These are phyloP conservation scores for Amaurobius ferox DNA, from an alignment of 2,888 invertebrate genomes.

Conservation along the genomic window DNA sequence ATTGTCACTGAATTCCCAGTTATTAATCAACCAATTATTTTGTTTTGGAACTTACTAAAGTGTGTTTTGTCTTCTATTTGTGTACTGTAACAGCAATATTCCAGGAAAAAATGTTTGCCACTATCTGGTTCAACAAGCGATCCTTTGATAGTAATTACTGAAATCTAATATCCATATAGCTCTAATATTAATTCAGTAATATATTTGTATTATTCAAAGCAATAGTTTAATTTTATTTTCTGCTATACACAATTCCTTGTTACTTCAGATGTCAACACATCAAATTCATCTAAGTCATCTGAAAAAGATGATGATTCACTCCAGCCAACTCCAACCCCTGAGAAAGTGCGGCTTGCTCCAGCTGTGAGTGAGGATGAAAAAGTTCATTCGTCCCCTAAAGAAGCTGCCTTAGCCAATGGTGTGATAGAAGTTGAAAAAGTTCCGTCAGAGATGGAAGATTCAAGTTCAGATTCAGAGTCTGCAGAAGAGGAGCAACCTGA, in stretches of 20 bases:
- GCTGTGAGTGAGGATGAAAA: slow-evolving; percentile 28
- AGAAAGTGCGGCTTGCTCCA: slow-evolving; percentile 21
- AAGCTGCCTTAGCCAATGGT: slow-evolving; percentile 24
- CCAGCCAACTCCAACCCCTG: slow-evolving; percentile 46
- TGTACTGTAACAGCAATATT: too few species aligned
- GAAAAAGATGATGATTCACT: slow-evolving; percentile 47
- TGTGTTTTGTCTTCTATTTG: too few species aligned
- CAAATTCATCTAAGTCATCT: slow-evolving; percentile 20
- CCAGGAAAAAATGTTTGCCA: too few species aligned
- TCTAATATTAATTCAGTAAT: too few species aligned
- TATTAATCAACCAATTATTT: too few species aligned
- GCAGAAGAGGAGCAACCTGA: slow-evolving; percentile 78
- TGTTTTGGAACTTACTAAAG: too few species aligned
- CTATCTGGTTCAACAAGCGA: too few species aligned
- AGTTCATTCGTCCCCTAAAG: not conserved
- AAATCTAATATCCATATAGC: not conserved
- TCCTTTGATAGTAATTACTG: too few species aligned
- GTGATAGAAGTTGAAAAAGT: slow-evolving; percentile 49
- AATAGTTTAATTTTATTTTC: too few species aligned
- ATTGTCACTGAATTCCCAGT: too few species aligned
- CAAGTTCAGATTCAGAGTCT: slow-evolving; percentile 76
- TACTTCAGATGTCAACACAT: slow-evolving; percentile 42
- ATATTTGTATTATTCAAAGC: too few species aligned
- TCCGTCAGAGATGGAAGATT: slow-evolving; percentile 74
- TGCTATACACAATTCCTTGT: too few species aligned